Conservation (phyloP, 2,113 vertebrate genomes). For the Pogonocichla stellata region DNA sequence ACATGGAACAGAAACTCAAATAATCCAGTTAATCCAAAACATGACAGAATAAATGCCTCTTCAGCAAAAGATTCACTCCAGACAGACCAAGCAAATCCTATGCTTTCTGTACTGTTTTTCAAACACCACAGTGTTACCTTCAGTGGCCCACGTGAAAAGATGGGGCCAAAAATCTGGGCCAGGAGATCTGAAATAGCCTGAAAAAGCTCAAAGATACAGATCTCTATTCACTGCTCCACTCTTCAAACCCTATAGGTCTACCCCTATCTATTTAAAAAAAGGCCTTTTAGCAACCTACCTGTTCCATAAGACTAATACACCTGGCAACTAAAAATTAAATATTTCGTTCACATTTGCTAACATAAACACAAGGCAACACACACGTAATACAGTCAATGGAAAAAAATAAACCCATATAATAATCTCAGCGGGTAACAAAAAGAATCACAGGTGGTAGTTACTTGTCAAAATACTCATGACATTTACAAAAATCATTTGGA, state of each 20-base stretch:
- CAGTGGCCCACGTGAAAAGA: not conserved
- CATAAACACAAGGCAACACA: not conserved
- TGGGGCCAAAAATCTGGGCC: not conserved
- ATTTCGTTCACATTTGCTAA: not conserved
- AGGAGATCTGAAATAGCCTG: not conserved
- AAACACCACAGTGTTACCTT: not conserved
- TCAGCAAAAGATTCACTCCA: not conserved
- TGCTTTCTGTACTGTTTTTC: not conserved
- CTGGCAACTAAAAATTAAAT: not conserved
- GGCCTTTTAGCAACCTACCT: not conserved
- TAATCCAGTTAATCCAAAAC: not conserved
- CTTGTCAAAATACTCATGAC: not conserved
- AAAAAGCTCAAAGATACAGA: not conserved
- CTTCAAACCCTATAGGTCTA: not conserved
- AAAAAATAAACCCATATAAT: not conserved
- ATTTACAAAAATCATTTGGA: not conserved
- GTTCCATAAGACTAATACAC: not conserved
- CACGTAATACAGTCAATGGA: fast-evolving
- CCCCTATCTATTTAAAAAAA: not conserved
- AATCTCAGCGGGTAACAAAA: not conserved
- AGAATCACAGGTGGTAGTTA: not conserved
- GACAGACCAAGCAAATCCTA: not conserved
- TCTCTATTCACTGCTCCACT: not conserved
- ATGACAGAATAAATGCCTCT: not conserved
- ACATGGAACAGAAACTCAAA: not conserved